Evolutionary conservation across 2,888 invertebrate genomes (phyloP).

Genomic region (Poecilobothrus nobilitatus): DNA sequence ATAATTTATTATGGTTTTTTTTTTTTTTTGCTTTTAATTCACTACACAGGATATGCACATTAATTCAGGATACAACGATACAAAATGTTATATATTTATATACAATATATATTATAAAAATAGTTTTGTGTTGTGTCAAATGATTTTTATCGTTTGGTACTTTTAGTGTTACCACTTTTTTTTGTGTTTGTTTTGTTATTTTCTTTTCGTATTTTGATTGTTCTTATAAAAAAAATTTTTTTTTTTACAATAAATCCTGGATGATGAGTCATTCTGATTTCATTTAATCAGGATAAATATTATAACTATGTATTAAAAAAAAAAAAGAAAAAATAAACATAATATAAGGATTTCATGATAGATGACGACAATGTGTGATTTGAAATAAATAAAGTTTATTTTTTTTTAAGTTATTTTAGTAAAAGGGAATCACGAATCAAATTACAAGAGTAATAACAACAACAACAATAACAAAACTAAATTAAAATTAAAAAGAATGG

Average conservation of each 20-base stretch:
- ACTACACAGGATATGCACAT: background rate
- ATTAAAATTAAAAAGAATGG: too few species aligned
- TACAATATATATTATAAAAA: too few species aligned
- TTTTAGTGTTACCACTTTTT: too few species aligned
- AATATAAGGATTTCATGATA: too few species aligned
- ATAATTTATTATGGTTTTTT: background rate
- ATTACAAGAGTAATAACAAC: too few species aligned
- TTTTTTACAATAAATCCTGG: background rate
- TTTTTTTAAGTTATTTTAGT: too few species aligned
- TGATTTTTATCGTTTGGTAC: background rate
- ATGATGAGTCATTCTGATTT: slow-evolving; percentile 1
- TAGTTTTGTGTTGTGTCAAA: background rate
- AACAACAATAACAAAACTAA: too few species aligned
- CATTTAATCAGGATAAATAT: slow-evolving; percentile 4
- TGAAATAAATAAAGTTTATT: too few species aligned
- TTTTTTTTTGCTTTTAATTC: background rate
- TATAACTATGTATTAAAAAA: background rate
- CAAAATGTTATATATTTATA: background rate
- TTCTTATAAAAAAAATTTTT: too few species aligned
- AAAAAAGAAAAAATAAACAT: too few species aligned
- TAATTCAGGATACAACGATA: background rate
- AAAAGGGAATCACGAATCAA: too few species aligned
- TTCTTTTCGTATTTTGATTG: background rate
- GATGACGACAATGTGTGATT: too few species aligned
- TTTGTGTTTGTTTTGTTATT: background rate